These are phyloP conservation scores for Lagopus muta DNA, from an alignment of 2,113 vertebrate species.

Conservation along the genomic window DNA sequence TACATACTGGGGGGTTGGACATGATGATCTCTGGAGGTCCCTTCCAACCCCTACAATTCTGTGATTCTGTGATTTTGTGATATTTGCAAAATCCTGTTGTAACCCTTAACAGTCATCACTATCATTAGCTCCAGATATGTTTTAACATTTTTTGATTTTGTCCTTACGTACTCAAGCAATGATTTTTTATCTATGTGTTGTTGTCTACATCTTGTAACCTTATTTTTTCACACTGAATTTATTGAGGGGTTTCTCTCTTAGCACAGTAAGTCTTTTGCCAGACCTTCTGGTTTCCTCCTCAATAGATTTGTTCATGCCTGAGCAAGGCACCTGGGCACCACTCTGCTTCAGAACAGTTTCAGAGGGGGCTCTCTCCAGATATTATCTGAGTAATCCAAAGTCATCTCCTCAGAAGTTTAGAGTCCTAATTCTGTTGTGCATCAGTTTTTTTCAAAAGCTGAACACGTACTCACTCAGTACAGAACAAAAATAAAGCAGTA, in stretches of 20 bases:
- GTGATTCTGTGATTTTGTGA: too few relatives aligned
- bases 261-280: not conserved
- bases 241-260: not conserved
- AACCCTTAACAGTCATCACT: not conserved
- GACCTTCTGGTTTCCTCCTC: not conserved
- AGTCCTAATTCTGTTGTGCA: not conserved
- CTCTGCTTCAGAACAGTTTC: not conserved
- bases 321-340: not conserved
- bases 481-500: not conserved
- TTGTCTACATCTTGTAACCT: not conserved
- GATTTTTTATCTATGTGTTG: not conserved
- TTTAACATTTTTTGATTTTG: not conserved
- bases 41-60: too few relatives aligned
- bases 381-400: not conserved
- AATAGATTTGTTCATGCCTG: not conserved
- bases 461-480: not conserved
- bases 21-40: too few relatives aligned
- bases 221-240: not conserved
- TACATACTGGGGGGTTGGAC: not conserved
- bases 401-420: not conserved
- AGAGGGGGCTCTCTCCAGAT: not conserved
- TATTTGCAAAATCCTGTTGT: not conserved
- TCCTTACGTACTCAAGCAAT: not conserved
- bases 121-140: not conserved
- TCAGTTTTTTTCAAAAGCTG: not conserved